phyloP scores from a whole-genome alignment of 2,888 invertebrate species.

The Tenthredo distinguenda region DNA sequence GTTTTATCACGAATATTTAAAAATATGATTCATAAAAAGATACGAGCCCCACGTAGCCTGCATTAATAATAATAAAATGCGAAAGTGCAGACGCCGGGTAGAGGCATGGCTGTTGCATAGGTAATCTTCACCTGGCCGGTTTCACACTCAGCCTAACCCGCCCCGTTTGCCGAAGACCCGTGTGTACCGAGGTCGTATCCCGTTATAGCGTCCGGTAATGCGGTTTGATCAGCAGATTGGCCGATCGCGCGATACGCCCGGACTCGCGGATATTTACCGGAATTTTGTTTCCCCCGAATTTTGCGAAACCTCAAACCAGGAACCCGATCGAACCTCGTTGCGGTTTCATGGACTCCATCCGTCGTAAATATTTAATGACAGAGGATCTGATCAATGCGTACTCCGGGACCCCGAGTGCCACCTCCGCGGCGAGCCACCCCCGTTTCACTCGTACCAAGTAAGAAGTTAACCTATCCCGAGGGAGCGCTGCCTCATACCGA shows the following conservation, averaged over 20 bases:
- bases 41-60: conserved; percentile 22
- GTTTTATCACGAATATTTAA: conserved; percentile 10
- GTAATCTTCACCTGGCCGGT: conserved; percentile 11
- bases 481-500: conserved; percentile 44
- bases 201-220: not conserved
- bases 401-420: conserved; percentile 35
- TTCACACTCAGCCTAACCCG: not conserved
- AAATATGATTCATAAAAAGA: conserved; percentile 35
- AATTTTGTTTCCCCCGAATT: conserved; percentile 37
- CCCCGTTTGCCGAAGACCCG: not conserved
- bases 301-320: not conserved
- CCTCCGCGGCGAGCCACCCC: conserved; percentile 44
- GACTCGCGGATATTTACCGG: conserved; percentile 61
- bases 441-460: conserved; percentile 38
- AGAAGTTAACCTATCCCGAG: conserved; percentile 49
- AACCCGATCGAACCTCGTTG: conserved; percentile 28
- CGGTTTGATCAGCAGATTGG: not conserved
- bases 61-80: conserved; percentile 22
- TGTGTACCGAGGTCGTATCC: not conserved
- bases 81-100: conserved; percentile 19
- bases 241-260: not conserved
- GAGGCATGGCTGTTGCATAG: conserved; percentile 17
- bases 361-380: conserved; percentile 62
- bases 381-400: conserved; percentile 56
- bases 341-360: conserved; percentile 55